phyloP scores from a whole-genome alignment of 2,113 vertebrate genomes.

The Scalopus aquaticus region DNA sequence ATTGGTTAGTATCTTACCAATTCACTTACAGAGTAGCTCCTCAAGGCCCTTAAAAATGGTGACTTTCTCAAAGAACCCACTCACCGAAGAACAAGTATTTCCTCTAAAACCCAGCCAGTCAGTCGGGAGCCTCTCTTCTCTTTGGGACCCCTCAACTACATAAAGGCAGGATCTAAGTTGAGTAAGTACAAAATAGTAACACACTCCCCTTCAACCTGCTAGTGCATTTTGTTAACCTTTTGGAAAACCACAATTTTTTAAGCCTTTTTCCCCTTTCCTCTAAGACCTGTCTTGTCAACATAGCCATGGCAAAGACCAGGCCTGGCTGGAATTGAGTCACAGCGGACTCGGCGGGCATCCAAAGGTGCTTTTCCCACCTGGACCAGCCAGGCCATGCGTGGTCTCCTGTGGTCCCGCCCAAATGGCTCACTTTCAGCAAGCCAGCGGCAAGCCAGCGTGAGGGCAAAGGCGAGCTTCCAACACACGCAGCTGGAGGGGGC shows the following conservation, averaged over 20 bases:
- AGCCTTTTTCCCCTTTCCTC: not conserved
- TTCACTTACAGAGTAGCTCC: not conserved
- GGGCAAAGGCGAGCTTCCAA: not conserved
- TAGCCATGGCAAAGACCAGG: not conserved
- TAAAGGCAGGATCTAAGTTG: not conserved
- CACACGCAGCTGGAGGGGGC: not conserved
- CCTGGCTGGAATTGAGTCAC: too few species aligned
- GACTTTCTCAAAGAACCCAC: not conserved
- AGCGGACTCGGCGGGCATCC: too few species aligned
- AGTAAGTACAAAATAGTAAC: not conserved
- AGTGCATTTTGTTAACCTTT: not conserved
- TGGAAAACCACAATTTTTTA: not conserved
- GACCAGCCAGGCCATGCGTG: accelerated
- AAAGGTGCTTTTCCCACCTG: not conserved
- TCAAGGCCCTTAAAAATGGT: not conserved
- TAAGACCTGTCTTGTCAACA: not conserved
- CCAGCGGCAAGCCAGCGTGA: not conserved
- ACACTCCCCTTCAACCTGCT: not conserved
- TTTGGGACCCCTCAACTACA: not conserved
- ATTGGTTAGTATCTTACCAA: not conserved
- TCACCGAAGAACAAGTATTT: not conserved
- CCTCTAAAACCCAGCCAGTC: not conserved
- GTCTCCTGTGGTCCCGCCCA: not conserved
- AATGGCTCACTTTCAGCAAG: not conserved
- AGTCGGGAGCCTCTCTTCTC: not conserved